Conservation (phyloP, 2,113 vertebrate genomes). For the Gobiocypris rarus region DNA sequence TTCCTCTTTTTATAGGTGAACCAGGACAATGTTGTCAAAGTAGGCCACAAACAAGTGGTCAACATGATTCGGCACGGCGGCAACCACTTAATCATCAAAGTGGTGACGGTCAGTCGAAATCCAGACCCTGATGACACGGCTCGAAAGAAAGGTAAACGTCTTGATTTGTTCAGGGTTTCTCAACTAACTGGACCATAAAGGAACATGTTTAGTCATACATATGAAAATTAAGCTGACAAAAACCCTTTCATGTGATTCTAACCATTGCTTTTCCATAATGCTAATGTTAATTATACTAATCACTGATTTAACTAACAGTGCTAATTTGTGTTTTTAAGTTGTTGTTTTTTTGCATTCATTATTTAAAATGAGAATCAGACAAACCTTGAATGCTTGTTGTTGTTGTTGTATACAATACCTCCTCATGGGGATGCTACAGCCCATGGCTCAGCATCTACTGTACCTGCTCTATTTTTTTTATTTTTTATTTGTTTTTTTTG, state of each 20-base stretch:
- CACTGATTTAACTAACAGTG: constrained; percentile 19
- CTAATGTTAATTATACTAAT: constrained; percentile 24
- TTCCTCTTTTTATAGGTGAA: constrained; percentile 78
- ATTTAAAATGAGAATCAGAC: not conserved
- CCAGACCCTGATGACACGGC: constrained; percentile 89
- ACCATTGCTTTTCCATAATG: constrained; percentile 46
- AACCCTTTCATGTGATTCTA: constrained; percentile 3
- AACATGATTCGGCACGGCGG: constrained; percentile 91
- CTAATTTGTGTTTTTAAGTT: constrained; percentile 5
- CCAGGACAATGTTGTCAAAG: constrained; percentile 90
- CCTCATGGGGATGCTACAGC: constrained; percentile 8
- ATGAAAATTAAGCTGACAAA: not conserved
- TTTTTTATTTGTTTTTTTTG: constrained; percentile 43
- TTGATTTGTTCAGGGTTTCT: not conserved
- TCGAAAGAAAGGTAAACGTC: constrained; percentile 87
- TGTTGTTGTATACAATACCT: constrained; percentile 9
- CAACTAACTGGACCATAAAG: not conserved
- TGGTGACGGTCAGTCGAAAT: constrained; percentile 89
- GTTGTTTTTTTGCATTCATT: constrained; percentile 1
- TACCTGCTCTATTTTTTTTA: constrained; percentile 29
- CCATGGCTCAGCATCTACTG: constrained; percentile 21
- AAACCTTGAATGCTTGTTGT: constrained; percentile 8
- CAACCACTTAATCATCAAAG: constrained; percentile 87
- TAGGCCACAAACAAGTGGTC: constrained; percentile 91
- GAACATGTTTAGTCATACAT: not conserved